These are phyloP conservation scores for Cetonia aurata DNA, from an alignment of 2,888 invertebrate species.

Conservation along the genomic window DNA sequence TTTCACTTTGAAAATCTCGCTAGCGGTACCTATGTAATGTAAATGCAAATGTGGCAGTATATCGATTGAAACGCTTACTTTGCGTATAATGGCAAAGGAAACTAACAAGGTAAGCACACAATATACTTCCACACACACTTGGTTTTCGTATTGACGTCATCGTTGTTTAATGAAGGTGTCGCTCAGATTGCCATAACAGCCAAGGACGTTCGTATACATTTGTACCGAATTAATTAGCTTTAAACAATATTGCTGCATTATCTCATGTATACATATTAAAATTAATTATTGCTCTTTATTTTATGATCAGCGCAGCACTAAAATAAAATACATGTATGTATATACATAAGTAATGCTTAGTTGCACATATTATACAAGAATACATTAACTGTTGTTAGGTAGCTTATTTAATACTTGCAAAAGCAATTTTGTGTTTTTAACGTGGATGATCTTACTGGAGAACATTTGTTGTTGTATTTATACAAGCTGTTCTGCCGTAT, in stretches of 20 bases:
- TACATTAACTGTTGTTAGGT: slow-evolving; percentile 1
- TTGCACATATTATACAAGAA: not conserved
- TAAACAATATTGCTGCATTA: slow-evolving; percentile 26
- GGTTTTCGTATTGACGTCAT: slow-evolving; percentile 45
- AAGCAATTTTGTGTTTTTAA: too few relatives aligned
- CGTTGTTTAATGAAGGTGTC: slow-evolving; percentile 43
- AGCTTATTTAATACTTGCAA: not conserved
- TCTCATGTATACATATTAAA: slow-evolving; percentile 3
- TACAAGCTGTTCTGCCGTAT: not conserved
- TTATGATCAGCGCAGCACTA: not conserved
- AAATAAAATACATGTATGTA: not conserved
- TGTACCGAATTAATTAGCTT: slow-evolving; percentile 41
- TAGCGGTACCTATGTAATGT: not conserved
- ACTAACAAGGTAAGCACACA: slow-evolving; percentile 40
- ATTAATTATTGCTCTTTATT: slow-evolving; percentile 11
- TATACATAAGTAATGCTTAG: too few relatives aligned
- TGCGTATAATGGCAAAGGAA: slow-evolving; percentile 23
- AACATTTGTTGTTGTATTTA: too few relatives aligned
- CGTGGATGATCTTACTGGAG: too few relatives aligned
- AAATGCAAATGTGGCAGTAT: not conserved
- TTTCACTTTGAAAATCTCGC: slow-evolving; percentile 25
- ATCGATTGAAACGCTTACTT: slow-evolving; percentile 37
- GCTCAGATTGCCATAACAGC: slow-evolving; percentile 36
- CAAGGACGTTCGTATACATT: slow-evolving; percentile 31
- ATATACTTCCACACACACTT: slow-evolving; percentile 42